Conservation (phyloP, 2,888 invertebrate species). For the Stomorhina lunata region DNA sequence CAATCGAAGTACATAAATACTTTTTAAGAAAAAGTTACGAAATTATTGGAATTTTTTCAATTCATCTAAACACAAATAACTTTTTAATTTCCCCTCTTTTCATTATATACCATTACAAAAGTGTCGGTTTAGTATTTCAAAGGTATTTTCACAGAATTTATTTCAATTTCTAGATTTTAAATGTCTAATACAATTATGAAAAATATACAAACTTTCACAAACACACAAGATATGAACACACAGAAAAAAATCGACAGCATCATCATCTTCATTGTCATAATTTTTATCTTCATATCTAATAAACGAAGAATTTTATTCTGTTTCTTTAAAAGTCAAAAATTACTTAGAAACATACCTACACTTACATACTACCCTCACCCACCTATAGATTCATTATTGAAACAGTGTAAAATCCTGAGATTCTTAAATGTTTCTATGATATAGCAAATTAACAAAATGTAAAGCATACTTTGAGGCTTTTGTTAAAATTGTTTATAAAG, state of each 20-base stretch:
- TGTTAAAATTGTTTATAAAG: too few species aligned
- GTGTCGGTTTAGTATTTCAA: conserved; percentile 29
- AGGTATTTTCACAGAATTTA: neutral
- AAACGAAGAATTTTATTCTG: neutral
- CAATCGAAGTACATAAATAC: neutral
- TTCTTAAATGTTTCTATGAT: neutral
- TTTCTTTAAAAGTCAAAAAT: conserved; percentile 16
- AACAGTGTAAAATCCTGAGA: neutral
- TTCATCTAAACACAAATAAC: neutral
- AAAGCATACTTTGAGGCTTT: too few species aligned
- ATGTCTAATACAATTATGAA: neutral
- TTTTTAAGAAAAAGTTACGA: conserved; percentile 12
- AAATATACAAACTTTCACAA: conserved; percentile 6
- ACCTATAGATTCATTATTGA: neutral
- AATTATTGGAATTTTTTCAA: conserved; percentile 2
- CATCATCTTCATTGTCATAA: conserved; percentile 23
- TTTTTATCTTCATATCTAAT: neutral
- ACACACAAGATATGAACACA: conserved; percentile 25
- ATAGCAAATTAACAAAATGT: too few species aligned
- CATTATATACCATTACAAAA: too few species aligned
- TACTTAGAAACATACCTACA: neutral
- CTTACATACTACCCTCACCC: neutral
- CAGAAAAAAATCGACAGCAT: too few species aligned
- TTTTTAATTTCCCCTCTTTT: neutral
- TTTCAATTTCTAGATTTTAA: conserved; percentile 1